Evolutionary conservation across 2,113 vertebrate genomes (phyloP).

Genomic region (Pseudopipra pipra): DNA sequence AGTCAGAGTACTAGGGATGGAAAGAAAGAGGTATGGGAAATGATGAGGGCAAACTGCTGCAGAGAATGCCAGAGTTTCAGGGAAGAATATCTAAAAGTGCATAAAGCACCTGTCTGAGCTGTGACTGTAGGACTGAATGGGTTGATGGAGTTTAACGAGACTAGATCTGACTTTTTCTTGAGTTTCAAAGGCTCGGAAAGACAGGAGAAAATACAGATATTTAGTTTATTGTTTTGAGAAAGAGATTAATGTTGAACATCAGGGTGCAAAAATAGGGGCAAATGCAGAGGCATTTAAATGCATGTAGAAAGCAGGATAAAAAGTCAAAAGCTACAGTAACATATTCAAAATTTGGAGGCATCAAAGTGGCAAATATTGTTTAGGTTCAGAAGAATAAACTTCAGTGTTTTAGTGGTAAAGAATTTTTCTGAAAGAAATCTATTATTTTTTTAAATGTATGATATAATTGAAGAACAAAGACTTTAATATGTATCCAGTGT

Average conservation of each 20-base stretch:
- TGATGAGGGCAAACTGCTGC: not conserved
- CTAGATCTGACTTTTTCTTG: not conserved
- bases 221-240: not conserved
- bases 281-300: not conserved
- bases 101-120: not conserved
- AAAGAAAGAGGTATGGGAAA: not conserved
- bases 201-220: not conserved
- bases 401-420: not conserved
- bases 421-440: not conserved
- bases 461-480: not conserved
- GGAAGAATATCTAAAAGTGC: not conserved
- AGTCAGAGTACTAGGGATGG: not conserved
- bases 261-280: not conserved
- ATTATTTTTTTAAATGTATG: fast-evolving
- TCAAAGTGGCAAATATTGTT: not conserved
- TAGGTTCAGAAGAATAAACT: not conserved
- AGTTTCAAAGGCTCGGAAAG: not conserved
- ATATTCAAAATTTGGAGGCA: not conserved
- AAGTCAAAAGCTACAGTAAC: not conserved
- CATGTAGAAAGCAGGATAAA: not conserved
- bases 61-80: not conserved
- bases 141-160: not conserved
- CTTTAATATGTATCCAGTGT: not conserved
- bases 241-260: fast-evolving
- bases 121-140: not conserved